Conservation (phyloP, 2,888 invertebrate species). For the Diadromus collaris region DNA sequence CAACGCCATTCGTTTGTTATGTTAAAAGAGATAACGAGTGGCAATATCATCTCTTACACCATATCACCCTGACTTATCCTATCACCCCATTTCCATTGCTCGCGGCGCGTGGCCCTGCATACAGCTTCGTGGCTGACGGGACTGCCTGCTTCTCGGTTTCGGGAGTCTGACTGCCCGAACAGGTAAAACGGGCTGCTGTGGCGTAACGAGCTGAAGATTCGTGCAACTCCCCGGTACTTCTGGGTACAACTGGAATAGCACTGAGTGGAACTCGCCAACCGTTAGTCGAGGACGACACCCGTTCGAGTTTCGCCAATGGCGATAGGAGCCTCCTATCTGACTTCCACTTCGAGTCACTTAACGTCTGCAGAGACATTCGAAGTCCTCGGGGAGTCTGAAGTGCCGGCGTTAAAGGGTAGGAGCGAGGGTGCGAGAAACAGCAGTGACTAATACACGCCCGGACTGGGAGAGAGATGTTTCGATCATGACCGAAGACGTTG, state of each 20-base stretch:
- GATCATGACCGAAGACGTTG: constrained; percentile 13
- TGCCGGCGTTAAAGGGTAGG: constrained; percentile 32
- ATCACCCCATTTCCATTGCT: neutral
- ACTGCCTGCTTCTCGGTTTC: constrained; percentile 7
- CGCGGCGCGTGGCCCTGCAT: neutral
- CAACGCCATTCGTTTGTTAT: too few species aligned
- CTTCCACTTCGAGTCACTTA: constrained; percentile 78
- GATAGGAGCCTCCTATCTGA: constrained; percentile 75
- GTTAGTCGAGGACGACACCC: constrained; percentile 42
- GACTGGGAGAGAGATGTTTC: constrained; percentile 23
- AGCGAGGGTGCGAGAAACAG: constrained; percentile 27
- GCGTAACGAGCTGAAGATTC: constrained; percentile 33
- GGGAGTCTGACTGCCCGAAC: constrained; percentile 19
- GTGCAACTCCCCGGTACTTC: constrained; percentile 16
- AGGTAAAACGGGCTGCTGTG: neutral
- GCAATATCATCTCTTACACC: too few species aligned
- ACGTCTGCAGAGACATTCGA: constrained; percentile 73
- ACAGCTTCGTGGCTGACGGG: neutral
- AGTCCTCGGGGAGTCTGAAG: constrained; percentile 64
- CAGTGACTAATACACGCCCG: constrained; percentile 2
- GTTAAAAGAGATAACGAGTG: too few species aligned
- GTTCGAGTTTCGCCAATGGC: constrained; percentile 60
- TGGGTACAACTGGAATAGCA: neutral
- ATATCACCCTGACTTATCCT: too few species aligned
- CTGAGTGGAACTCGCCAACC: constrained; percentile 25